Evolutionary conservation across 2,888 invertebrate genomes (phyloP), one percentile per base, ranked within the genome.

Genomic region (Podabrus alpinus): DNA sequence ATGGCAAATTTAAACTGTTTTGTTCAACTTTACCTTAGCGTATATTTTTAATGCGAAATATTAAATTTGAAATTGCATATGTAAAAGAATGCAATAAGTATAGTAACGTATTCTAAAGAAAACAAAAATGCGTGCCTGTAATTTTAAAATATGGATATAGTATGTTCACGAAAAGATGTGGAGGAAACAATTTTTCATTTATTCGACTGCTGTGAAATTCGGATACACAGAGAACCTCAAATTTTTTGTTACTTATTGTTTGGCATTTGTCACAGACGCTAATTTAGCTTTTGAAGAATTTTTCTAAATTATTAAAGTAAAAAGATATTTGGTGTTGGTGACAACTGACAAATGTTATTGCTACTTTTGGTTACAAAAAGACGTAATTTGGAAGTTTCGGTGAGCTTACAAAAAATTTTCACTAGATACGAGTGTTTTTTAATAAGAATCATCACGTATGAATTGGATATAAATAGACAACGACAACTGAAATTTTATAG

Each of bases 31-130:
- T 45, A 45, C 1, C 45, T 45, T 45, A 45, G n/a, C n/a, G 45
- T 9, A 45, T 45, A n/a, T 7, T 45, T 24, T 45, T 45, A 69
- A 69, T 61, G 61, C 25, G 17, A 69, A 69, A 69, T 69, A 61
- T 69, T 61, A 71, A 71, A 45, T 45, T 45, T 45, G 45, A 45
- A 45, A 45, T 45, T 45, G 45, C 45, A n/a, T 7, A 45, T 45
- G n/a, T 45, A n/a, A n/a, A 45, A 45, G 45, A 45, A 45, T 45
- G 45, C 45, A 45, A 45, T 45, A 45, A 45, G 45, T 45, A 13
- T 13, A 13, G n/a, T 29, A 29, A 29, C 13, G 13, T 13, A 45
- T 45, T 45, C 45, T n/a, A 45, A 45, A 45, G n/a, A 45, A 24
- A 24, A 24, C 21, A 24, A 45, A 45, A 45, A 45, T 45, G 45